A percentile compares a stretch with the other conserved stretches of the same genome.
phyloP scores from a whole-genome alignment of 2,888 invertebrate genomes.

The Cephus pulcher region DNA sequence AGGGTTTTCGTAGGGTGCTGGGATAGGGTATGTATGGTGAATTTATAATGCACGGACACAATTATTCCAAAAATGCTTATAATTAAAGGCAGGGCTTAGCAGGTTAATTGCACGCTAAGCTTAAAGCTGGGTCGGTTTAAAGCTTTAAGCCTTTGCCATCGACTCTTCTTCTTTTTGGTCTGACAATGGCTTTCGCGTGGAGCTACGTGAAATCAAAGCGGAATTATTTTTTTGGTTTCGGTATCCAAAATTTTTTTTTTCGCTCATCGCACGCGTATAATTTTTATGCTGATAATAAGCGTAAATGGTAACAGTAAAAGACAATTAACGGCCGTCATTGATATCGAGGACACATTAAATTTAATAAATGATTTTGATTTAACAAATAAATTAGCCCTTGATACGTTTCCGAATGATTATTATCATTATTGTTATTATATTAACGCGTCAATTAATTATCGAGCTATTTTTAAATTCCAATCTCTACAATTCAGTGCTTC shows the following conservation, averaged over 20 bases:
- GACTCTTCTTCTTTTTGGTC: neutral
- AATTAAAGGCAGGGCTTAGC: slow-evolving; percentile 22
- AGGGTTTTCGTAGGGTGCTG: neutral
- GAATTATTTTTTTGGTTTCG: neutral
- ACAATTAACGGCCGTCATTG: neutral
- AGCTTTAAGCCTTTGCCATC: slow-evolving; percentile 8
- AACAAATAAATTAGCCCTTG: too few species aligned
- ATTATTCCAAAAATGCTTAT: slow-evolving; percentile 23
- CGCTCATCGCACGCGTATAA: too few species aligned
- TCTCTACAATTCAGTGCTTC: neutral
- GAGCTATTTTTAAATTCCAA: neutral
- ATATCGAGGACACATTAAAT: neutral
- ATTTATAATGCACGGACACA: slow-evolving; percentile 15
- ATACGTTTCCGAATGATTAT: neutral
- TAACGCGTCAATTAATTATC: neutral
- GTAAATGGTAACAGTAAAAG: too few species aligned
- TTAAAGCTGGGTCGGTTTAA: slow-evolving; percentile 19
- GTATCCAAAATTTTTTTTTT: neutral
- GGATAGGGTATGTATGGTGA: slow-evolving; percentile 4
- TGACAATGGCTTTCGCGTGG: slow-evolving; percentile 11
- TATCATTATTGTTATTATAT: neutral
- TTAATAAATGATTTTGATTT: too few species aligned
- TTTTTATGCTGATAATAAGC: too few species aligned
- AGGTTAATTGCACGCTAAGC: slow-evolving; percentile 21
- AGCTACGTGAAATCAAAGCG: neutral